phyloP scores from a whole-genome alignment of 2,888 invertebrate genomes.

The Dermolepida albohirtum region DNA sequence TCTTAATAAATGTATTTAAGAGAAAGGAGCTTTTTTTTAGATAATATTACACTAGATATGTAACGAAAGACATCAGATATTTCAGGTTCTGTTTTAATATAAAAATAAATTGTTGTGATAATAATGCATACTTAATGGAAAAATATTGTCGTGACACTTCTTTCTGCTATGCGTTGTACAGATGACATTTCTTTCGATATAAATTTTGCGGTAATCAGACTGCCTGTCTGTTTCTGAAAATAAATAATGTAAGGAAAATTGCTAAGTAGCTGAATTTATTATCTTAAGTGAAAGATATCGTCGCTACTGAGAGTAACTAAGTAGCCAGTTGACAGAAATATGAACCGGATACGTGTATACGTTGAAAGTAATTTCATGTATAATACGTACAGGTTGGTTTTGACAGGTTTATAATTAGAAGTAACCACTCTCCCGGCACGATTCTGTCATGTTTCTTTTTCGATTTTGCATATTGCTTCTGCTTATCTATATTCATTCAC shows the following conservation, averaged over 20 bases:
- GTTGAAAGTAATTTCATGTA: conserved; percentile 42
- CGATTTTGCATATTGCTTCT: conserved; percentile 18
- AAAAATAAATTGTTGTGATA: no score
- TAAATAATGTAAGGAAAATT: conserved; percentile 43
- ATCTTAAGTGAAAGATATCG: conserved; percentile 42
- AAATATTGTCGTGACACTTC: no score
- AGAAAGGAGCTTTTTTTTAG: no score
- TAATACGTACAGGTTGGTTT: conserved; percentile 42
- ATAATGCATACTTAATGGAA: no score
- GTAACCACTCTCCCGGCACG: conserved; percentile 33
- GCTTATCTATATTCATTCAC: neutral
- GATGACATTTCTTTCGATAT: conserved; percentile 25
- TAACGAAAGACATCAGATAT: no score
- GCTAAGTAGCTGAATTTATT: conserved; percentile 43
- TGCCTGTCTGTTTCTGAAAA: conserved; percentile 27
- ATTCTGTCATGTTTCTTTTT: conserved; percentile 9
- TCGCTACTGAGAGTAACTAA: conserved; percentile 41
- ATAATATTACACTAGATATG: no score
- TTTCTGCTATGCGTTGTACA: no score
- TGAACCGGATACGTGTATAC: conserved; percentile 41
- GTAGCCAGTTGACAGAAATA: conserved; percentile 45
- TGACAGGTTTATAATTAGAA: conserved; percentile 46
- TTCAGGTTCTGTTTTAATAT: no score
- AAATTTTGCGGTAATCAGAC: conserved; percentile 30
- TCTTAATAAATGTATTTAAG: no score